Evolutionary conservation across 2,113 vertebrate genomes (phyloP), one percentile per base, ranked within the genome.

Genomic region (Neopipo cinnamomea): DNA sequence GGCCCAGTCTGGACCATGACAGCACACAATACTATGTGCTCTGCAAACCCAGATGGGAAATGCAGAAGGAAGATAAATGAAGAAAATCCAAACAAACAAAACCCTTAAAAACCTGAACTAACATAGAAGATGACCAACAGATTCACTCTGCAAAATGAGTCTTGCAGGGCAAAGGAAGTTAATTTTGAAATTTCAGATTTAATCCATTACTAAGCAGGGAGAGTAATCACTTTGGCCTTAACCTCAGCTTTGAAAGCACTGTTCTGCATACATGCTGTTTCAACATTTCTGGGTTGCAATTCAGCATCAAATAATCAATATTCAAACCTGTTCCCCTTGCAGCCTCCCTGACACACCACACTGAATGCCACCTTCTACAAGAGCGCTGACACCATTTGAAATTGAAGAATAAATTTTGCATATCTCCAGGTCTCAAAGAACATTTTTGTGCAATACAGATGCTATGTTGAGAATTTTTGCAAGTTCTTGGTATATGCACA

Each of bases 291-390:
- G 73, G 83, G 61, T 66, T 95, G 92, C 93, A 96, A 95, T 93
- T 96, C 92, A 97, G 96, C 96, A 95, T 46, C 91, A 89, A 95
- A 92, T 93, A 96, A 97, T 97, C 96, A 96, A 97, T 97, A 96
- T 94, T 93, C 85, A 75, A 96, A 91, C 41, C 92, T 66, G 93
- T 31, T 91, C 91, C 79, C 88, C 79, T 81, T 78, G 90, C 91
- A 96, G 90, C 79, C 93, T 90, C 76, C 88, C 92, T 95, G 91
- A 94, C 88, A 89, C 62, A 78, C 76, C 74, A 91, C 68, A 18
- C 93, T 16, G 11, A 96, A 92, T 81, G 52, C 76, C 78, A 89
- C 80, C 76, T 90, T 83, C 85, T 41, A 4, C 59, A 73, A 53
- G 84, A 92, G 42, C 11, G 1, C 68, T 91, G 87, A 94, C 74